Evolutionary conservation across 2,888 invertebrate species (phyloP).

Genomic region (Conistra vaccinii): DNA sequence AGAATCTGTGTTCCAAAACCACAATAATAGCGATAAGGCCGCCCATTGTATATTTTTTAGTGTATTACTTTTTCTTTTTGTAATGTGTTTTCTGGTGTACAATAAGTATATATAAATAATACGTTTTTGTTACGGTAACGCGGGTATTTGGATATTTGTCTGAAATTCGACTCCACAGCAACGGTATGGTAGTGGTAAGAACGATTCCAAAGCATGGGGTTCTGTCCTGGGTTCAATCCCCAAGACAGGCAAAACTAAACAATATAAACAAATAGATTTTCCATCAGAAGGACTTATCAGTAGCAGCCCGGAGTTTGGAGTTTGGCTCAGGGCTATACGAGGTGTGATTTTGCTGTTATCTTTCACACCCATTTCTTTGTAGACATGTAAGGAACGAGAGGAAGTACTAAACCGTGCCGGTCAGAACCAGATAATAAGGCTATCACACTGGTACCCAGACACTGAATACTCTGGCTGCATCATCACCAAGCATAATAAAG

Average conservation of each 20-base stretch:
- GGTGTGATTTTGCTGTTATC: not conserved
- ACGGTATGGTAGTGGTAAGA: not conserved
- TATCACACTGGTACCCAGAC: constrained; percentile 92
- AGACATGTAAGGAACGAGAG: constrained; percentile 95
- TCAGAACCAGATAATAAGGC: constrained; percentile 95
- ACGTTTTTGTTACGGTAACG: not conserved
- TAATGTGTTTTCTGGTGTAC: too few species aligned
- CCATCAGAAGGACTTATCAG: not conserved
- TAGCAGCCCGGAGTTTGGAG: not conserved
- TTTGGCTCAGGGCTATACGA: too few species aligned
- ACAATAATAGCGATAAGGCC: too few species aligned
- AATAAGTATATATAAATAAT: too few species aligned
- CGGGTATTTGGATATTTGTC: not conserved
- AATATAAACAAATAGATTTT: not conserved
- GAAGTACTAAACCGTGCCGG: constrained; percentile 92
- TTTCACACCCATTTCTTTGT: constrained; percentile 65
- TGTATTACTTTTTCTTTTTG: too few species aligned
- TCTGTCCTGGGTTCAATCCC: too few species aligned
- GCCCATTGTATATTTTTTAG: too few species aligned
- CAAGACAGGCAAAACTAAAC: not conserved
- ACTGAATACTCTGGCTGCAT: constrained; percentile 92
- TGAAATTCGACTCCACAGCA: not conserved
- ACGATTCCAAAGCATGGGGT: not conserved
- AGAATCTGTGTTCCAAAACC: too few species aligned
- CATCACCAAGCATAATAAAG: constrained; percentile 84